A percentile compares a stretch with the other conserved stretches of the same genome.
phyloP scores from a whole-genome alignment of 1,140 invertebrate genomes.

The Chelonus insularis region DNA sequence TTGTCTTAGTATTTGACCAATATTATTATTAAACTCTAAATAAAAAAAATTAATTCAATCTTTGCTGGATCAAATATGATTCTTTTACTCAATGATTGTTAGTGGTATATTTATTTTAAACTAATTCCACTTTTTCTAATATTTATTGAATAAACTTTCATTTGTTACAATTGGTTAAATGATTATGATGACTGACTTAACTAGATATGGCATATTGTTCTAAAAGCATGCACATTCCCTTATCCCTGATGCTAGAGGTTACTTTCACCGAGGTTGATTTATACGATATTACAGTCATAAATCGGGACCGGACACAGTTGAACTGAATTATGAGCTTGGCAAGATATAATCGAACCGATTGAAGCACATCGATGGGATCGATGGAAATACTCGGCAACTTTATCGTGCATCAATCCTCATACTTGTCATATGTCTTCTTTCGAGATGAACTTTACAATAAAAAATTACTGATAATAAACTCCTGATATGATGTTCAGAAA shows the following conservation, averaged over 20 bases:
- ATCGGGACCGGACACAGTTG: conserved; percentile 26
- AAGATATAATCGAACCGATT: conserved; percentile 31
- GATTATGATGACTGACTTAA: conserved; percentile 4
- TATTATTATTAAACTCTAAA: no score
- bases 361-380: conserved; percentile 18
- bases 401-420: conserved; percentile 28
- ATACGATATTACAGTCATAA: conserved; percentile 29
- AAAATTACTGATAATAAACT: conserved; percentile 32
- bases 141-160: no score
- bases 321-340: conserved; percentile 30
- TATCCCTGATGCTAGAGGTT: conserved; percentile 16
- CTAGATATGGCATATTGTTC: conserved; percentile 19
- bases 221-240: background rate
- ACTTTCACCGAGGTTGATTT: conserved; percentile 30
- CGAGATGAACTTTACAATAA: no score
- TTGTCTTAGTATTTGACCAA: no score
- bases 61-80: no score
- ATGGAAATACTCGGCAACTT: conserved; percentile 7
- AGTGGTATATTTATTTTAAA: no score
- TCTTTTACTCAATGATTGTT: no score
- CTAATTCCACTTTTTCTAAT: background rate
- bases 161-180: background rate
- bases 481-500: no score
- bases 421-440: conserved; percentile 16
- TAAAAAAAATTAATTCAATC: no score